Evolutionary conservation across 2,888 invertebrate genomes (phyloP), one percentile per base, ranked within the genome.

Genomic region (Euzophera pinguis): DNA sequence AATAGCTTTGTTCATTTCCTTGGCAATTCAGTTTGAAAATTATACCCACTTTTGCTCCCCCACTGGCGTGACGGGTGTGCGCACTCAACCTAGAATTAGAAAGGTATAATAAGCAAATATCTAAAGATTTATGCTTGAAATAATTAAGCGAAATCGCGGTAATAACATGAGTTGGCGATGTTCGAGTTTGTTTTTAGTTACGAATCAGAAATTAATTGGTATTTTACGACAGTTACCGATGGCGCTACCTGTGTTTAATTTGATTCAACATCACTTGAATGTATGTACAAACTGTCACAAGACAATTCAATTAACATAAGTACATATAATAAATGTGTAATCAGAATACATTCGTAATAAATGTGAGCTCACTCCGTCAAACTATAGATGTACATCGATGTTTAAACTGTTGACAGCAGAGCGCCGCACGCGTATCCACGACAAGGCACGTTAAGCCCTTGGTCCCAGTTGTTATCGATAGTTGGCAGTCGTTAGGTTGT

Each of bases 81-180:
- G 59, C 68, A 69, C 67, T 71, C 70, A 80, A 73, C 81, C 79
- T 81, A 74, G 69, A 67, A 84, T 84, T 87, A 84, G 73, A 71
- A 69, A 72, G 66, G 71, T 65, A 77, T 84, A 84, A 83, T 75
- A 81, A 75, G 72, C 73, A 79, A 84, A 84, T 80, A 81, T 81
- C 70, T 73, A 54, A 61, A 75, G 84, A 81, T 83, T 84, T 83
- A 82, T 81, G 82, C 69, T 75, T 60, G 58, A 73, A 78, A 81
- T 81, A 83, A 85, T 84, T 81, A 82, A 78, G 66, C 59, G 59
- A 67, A 74, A 66, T 70, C 63, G 63, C 64, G 58, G 63, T 72
- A 73, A 75, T 74, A 72, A 71, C 64, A 69, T 60, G 60, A 69
- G 60, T 71, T 45, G 47, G 50, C 50, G 41, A 67, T 65, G 68